Base-by-base conservation (phyloP, 2,113 vertebrate species). In the Bubalus kerabau region DNA sequence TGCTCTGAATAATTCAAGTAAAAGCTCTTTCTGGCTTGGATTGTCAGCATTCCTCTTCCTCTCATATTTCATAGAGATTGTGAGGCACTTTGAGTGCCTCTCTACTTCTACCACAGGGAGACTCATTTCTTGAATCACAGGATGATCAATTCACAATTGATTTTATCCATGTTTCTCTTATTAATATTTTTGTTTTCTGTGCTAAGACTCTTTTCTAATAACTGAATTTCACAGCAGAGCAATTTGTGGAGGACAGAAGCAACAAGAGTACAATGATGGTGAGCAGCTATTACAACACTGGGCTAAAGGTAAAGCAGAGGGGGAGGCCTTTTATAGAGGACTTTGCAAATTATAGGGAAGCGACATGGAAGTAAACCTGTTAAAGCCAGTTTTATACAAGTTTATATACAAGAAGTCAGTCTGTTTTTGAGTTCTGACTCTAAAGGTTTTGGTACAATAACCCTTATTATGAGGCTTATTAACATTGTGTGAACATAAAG, bases 371-470 rank as follows among this genome's bases (percentile, higher is more conserved):
- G 26, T 9, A 60, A 85, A 86, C 14, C 57, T 9, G 71, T 5
- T 56, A 40, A 59, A 60, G 32, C 28, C 80, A 96, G 59, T 57
- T 97, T 93, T 87, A 50, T 19, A 40, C 36, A 94, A 91, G 50
- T 91, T 94, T 76, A 88, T 43, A 74, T 36, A 74, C 16, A 93
- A 84, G 32, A 92, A 94, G 9, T 62, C 14, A 60, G 40, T 82
- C 50, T 91, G 12, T 82, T 97, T 95, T 93, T 62, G 15, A 90
- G 57, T 87, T 71, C 8, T 78, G 46, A 92, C 2, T 57, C 40
- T n/a, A 74, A 84, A 96, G 89, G 15, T 87, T 54, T 97, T 59
- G 28, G 19, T 89, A 71, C 3, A 95, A 95, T 91, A 92, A 50
- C 60, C 0, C 60, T 90, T 96, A 96, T 96, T 97, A 48, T 50